phyloP scores from a whole-genome alignment of 2,888 invertebrate species.

The Eulithis testata region DNA sequence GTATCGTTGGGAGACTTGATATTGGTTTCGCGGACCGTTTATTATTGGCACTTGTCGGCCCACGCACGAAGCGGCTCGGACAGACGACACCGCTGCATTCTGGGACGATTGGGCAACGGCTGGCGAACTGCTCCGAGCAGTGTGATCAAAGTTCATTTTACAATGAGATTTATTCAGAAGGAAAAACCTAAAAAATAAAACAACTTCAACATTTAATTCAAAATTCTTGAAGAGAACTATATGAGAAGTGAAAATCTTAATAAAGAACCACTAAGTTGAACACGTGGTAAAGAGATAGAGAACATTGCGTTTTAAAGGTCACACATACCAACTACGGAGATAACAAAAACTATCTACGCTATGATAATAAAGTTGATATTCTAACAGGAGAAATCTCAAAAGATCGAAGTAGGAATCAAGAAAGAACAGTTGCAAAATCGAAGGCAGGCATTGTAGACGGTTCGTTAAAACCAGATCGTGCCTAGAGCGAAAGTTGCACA shows the following conservation, averaged over 20 bases:
- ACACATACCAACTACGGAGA: too few species aligned
- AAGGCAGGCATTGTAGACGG: slow-evolving; percentile 40
- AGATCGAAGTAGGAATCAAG: slow-evolving; percentile 35
- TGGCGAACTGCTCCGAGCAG: slow-evolving; percentile 50
- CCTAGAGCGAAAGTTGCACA: slow-evolving; percentile 72
- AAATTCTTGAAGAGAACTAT: too few species aligned
- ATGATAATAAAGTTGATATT: too few species aligned
- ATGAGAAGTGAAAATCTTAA: too few species aligned
- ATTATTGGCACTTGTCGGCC: slow-evolving; percentile 54
- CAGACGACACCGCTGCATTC: slow-evolving; percentile 67
- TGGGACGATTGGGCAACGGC: slow-evolving; percentile 67
- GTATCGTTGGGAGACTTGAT: slow-evolving; percentile 5
- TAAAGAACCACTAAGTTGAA: too few species aligned
- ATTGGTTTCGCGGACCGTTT: slow-evolving; percentile 40
- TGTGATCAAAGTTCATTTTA: slow-evolving; percentile 45
- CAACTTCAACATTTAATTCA: too few species aligned
- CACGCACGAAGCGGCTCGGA: slow-evolving; percentile 44
- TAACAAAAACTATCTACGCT: too few species aligned
- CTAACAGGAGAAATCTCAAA: background rate
- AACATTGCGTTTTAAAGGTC: too few species aligned
- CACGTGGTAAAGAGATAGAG: too few species aligned
- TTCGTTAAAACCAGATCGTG: slow-evolving; percentile 71
- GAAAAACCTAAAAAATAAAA: background rate
- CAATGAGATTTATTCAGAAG: slow-evolving; percentile 17
- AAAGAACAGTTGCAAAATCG: slow-evolving; percentile 46